phyloP scores from a whole-genome alignment of 2,113 vertebrate species.

The Lichenostomus cassidix region DNA sequence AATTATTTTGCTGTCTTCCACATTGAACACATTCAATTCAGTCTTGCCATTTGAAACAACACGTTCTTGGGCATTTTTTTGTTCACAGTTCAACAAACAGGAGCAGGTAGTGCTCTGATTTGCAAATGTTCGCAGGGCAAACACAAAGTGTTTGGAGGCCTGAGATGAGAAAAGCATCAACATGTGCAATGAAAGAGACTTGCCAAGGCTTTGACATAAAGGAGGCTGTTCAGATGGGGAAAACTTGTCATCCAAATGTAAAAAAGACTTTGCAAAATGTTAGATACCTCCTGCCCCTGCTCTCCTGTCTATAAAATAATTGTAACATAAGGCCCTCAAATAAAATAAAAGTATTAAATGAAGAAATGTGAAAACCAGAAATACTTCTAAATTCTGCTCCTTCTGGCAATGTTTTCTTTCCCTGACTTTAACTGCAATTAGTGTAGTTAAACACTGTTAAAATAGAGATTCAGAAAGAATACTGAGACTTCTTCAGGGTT shows the following conservation, averaged over 20 bases:
- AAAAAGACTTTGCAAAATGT: neutral
- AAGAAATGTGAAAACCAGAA: neutral
- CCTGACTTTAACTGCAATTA: neutral
- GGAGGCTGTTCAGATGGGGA: neutral
- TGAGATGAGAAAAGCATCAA: neutral
- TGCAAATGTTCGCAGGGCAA: neutral
- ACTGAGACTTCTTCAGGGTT: neutral
- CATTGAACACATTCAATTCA: neutral
- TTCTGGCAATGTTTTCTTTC: neutral
- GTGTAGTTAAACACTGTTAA: neutral
- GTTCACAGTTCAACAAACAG: neutral
- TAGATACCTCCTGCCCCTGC: neutral
- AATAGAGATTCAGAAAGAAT: neutral
- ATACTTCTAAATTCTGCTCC: neutral
- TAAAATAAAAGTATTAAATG: neutral
- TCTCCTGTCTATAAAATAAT: neutral
- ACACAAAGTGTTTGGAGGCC: neutral
- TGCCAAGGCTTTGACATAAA: neutral
- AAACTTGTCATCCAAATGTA: neutral
- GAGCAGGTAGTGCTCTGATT: conserved; percentile 11
- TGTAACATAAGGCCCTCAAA: neutral
- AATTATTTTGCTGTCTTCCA: conserved; percentile 40
- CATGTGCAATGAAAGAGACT: neutral
- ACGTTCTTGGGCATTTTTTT: neutral
- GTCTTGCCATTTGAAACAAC: neutral